Base-by-base conservation (phyloP, 2,797 vertebrate genomes). In the Gallirallus australis region DNA sequence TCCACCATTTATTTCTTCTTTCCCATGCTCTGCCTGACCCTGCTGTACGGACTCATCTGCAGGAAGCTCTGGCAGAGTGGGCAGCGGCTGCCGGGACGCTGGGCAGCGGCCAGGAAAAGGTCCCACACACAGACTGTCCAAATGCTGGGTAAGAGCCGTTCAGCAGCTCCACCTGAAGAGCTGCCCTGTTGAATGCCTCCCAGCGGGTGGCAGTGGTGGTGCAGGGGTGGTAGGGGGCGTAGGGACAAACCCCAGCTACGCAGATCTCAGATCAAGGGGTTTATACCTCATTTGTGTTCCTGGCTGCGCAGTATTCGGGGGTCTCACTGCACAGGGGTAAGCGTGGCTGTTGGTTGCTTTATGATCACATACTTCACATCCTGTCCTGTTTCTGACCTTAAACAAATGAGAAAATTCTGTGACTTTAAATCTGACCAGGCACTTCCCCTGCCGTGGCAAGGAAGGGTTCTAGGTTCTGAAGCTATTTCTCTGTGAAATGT, bases 311-410 rank as follows among this genome's bases (percentile, higher is more conserved):
- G 10, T 6, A 10, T 40, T 40, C 20, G 7, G 27, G 42, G 84
- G 40, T 21, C 40, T 42, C 4, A 6, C 33, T 23, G 64, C 2
- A 3, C 1, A 2, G 57, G 1, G n/a, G 42, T 59, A 33, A 56
- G 25, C 1, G 2, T 20, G 50, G 66, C 31, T 80, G 50, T n/a
- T 15, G 15, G 42, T 25, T 52, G 42, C 3, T 80, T 42, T 23
- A 53, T 52, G 45, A 23, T 72, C 57, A 4, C 50, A 19, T 42
- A 42, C 42, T 37, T 59, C 3, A 1, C 6, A 24, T 33, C 4
- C 33, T 33, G 12, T 9, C 9, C 20, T 12, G 18, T 13, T 18
- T 64, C 42, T 65, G 45, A 52, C 60, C 15, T 39, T 70, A 53
- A 73, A 66, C 53, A 66, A 52, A 53, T 10, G 2, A 28, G 12